Conservation (phyloP, 1,140 invertebrate species). For the Megalonaias nervosa region DNA sequence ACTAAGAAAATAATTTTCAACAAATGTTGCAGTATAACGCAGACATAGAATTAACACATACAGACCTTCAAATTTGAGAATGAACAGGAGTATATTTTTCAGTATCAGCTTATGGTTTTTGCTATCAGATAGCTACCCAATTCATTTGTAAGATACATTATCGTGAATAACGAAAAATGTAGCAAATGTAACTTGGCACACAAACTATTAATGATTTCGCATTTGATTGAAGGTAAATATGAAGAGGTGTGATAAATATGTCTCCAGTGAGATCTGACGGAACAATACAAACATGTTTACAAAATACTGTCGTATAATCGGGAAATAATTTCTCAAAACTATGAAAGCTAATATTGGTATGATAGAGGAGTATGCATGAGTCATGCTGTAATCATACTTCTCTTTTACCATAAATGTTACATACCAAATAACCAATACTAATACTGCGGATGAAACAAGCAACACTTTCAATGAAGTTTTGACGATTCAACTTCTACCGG, state of each 20-base stretch:
- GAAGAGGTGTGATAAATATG: slow-evolving; percentile 58
- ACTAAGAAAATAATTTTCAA: no score
- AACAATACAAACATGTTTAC: slow-evolving; percentile 47
- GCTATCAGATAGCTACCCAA: slow-evolving; percentile 52
- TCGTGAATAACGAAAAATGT: slow-evolving; percentile 51
- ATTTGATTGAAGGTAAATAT: slow-evolving; percentile 59
- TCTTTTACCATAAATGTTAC: slow-evolving; percentile 38
- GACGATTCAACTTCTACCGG: neutral
- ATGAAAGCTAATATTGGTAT: slow-evolving; percentile 55
- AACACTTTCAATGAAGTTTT: slow-evolving; percentile 24
- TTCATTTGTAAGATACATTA: slow-evolving; percentile 49
- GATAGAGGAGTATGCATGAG: slow-evolving; percentile 52
- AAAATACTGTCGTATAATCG: slow-evolving; percentile 40
- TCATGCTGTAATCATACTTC: slow-evolving; percentile 51
- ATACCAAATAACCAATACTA: slow-evolving; percentile 44
- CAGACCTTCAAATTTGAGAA: slow-evolving; percentile 14
- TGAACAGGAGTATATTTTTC: slow-evolving; percentile 16
- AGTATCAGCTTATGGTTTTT: slow-evolving; percentile 31
- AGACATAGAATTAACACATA: slow-evolving; percentile 5
- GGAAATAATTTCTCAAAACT: slow-evolving; percentile 48
- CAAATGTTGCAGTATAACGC: no score
- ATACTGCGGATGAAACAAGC: slow-evolving; percentile 13
- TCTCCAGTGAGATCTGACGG: slow-evolving; percentile 60
- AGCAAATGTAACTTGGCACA: slow-evolving; percentile 50
- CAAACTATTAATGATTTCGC: slow-evolving; percentile 53